phyloP scores from a whole-genome alignment of 2,797 vertebrate genomes.

The Mormyrops boulengeri region DNA sequence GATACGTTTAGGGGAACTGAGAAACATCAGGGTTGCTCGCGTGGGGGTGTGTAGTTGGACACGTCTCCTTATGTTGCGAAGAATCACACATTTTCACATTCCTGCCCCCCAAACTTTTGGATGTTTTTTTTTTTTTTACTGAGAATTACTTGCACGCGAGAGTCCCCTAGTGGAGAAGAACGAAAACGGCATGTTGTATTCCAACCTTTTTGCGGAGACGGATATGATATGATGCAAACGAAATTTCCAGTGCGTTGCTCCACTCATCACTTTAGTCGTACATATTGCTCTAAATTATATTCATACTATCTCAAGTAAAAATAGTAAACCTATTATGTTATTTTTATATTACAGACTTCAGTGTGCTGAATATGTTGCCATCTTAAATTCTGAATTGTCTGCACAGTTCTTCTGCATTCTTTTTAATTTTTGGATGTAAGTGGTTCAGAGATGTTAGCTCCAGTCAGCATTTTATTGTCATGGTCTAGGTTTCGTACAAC shows the following conservation, averaged over 20 bases:
- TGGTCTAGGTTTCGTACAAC: no score
- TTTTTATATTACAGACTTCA: neutral
- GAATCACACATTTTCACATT: neutral
- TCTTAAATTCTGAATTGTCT: neutral
- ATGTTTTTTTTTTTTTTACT: neutral
- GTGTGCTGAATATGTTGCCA: neutral
- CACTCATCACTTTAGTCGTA: neutral
- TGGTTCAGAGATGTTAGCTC: neutral
- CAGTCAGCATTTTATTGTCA: neutral
- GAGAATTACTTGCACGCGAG: neutral
- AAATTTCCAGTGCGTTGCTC: neutral
- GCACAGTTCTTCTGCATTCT: neutral
- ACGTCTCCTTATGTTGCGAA: neutral
- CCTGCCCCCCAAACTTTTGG: neutral
- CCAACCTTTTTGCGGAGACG: neutral
- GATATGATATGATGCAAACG: neutral
- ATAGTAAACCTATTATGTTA: neutral
- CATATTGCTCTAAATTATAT: neutral
- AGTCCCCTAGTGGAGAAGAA: constrained; percentile 7
- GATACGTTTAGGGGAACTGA: neutral
- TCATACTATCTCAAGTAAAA: neutral
- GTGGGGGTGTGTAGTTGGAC: neutral
- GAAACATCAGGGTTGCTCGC: neutral
- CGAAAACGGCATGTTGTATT: neutral
- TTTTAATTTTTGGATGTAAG: neutral